Base-by-base conservation (phyloP, 2,113 vertebrate genomes). In the Phyllopteryx taeniolatus region DNA sequence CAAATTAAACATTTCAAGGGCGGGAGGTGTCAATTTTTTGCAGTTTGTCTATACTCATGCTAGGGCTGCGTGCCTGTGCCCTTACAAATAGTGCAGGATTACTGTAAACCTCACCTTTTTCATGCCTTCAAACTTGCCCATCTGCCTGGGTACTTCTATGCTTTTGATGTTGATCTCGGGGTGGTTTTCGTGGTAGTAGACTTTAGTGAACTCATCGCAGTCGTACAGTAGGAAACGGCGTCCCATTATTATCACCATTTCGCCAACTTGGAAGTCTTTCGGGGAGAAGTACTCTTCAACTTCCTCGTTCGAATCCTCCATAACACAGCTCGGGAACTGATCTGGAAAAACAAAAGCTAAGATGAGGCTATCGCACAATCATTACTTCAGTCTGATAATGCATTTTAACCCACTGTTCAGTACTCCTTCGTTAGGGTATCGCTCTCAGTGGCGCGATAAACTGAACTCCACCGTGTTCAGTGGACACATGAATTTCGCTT, bases 241-340 rank as follows among this genome's bases (percentile, higher is more conserved):
- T 17, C 95, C 94, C 19, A 95, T 82, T 39, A 99, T 86, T n/a
- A 68, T 93, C 33, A 95, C 19, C 0, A 87, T 81, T 76, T 95
- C 91, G 19, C 96, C 96, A 0, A 98, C 79, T 31, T 80, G 89
- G 90, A 99, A 96, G 90, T 98, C 97, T 82, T 87, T 92, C 44
- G 95, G 95, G 11, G 93, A 93, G 73, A 89, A 95, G 88, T 94
- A 99, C 82, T 99, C 94, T 1, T 92, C 85, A 13, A 99, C 97
- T n/a, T 99, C 96, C 0, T 93, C 75, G 3, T 90, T 80, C 1
- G 95, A 94, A 51, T 97, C 79, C 83, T 99, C 96, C 79, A 99
- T 87, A 70, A 97, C 93, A 71, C 95, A 95, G 60, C 87, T 91
- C 15, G 97, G 96, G 74, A 98, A 98, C 13, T 77, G 76, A 56